Base-by-base conservation (phyloP, 2,113 vertebrate species). In the Dicrurus megarhynchus region DNA sequence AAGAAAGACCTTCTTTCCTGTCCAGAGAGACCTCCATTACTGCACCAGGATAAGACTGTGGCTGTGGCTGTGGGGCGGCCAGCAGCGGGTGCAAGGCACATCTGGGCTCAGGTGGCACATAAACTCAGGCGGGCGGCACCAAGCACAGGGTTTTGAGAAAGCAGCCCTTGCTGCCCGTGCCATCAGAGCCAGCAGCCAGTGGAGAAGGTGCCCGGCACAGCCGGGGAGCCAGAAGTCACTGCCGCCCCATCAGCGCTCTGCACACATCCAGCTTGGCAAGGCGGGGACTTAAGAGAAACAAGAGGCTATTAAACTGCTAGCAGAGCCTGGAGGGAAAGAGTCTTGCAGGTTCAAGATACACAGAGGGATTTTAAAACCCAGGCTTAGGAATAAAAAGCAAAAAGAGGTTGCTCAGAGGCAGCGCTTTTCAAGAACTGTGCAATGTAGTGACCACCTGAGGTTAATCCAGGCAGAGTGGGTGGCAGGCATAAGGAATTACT, bases 381-480 rank as follows among this genome's bases (percentile, higher is more conserved):
- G 44, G 89, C 49, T 97, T 93, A 88, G 88, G 61, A 81, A 92
- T 59, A 87, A 90, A 91, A 95, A 90, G 89, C 55, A 79, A 56
- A 91, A 76, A 75, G 89, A 84, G 35, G 55, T 67, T 96, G 92
- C 92, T 97, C 8, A 6, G 90, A 96, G 77, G 74, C 94, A 96
- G 77, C 0, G n/a, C 84, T 84, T 96, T 95, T 94, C 80, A 94
- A 96, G 95, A 90, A 96, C 91, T 39, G 9, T 94, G 87, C 69
- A 26, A 69, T 57, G 84, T 84, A 87, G 93, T 95, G 95, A 96
- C 96, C 93, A 97, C 90, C 95, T 97, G 93, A 97, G 95, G 95
- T 96, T 97, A 96, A 97, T 96, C 91, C 95, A 88, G 75, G 88
- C 94, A 93, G 94, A 84, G 94, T 96, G 94, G 96, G 91, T 97